Base-by-base conservation (phyloP, 2,797 vertebrate genomes). In the Gephyroberyx darwinii region DNA sequence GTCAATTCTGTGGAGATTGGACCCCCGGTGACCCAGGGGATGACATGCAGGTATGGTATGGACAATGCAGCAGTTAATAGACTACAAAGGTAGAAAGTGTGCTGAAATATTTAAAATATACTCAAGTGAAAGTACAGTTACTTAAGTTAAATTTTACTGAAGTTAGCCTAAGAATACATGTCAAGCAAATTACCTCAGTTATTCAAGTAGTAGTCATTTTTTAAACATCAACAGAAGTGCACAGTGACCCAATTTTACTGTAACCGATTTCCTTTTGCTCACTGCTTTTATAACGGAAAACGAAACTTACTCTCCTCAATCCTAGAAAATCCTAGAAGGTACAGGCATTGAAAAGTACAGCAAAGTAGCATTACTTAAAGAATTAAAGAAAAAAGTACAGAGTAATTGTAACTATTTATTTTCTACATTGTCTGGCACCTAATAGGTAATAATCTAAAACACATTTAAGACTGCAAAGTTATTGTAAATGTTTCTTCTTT, bases 1-100 rank as follows among this genome's bases (percentile, higher is more conserved):
- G 96, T 3, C 95, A 92, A 81, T 86, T 93, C 54, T 99, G 98
- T 22, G 93, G 92, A 4, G 92, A 95, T 71, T 90, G 92, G 10
- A 93, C 90, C 0, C 90, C 92, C 9, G 93, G 92, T 1, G 94
- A 95, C 14, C 93, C 92, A 1, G 95, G 93, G 0, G 86, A 86
- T 8, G 92, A 91, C 84, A 90, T 68, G 1, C 89, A 92, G 92
- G 92, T 93, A 83, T 0, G 5, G 50, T 48, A 22, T 63, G 10
- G 77, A 48, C 8, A 14, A 35, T 2, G 26, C 26, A 26, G 26
- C n/a, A 12, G 33, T 58, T 9, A 1, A 2, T 5, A 31, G 52
- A 3, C 22, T 41, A 20, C 56, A 59, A 5, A 41, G 37, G 37
- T 4, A 17, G 8, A 54, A 54, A 54, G 52, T 14, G 43, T 17